Percentiles rank a stretch among this genome's conserved stretches.
These are phyloP conservation scores for Falco naumanni DNA, from an alignment of 2,797 vertebrate species.

Conservation along the genomic window DNA sequence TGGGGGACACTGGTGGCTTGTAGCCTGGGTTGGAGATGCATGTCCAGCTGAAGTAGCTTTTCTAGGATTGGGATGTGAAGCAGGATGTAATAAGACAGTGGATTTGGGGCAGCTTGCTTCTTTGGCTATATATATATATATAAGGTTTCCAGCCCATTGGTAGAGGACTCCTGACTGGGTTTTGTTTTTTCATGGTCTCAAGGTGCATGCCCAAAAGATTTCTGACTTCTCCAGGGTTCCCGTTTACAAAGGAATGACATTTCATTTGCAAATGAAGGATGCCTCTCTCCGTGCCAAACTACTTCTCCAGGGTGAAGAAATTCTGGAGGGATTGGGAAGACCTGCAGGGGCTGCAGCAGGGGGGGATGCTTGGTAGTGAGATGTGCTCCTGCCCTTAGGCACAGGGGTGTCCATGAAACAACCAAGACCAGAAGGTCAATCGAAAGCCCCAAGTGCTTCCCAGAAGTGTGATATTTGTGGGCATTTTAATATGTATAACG, in stretches of 20 bases:
- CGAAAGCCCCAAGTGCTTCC: not conserved
- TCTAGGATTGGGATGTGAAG: accelerated
- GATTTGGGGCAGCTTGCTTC: not conserved
- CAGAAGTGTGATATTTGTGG: not conserved
- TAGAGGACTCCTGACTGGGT: not conserved
- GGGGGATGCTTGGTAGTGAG: not conserved
- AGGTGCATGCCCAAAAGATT: not conserved
- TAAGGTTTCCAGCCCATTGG: not conserved
- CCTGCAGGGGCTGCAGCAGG: not conserved
- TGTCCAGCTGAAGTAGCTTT: not conserved
- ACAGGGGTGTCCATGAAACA: not conserved
- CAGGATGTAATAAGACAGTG: accelerated
- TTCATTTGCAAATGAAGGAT: not conserved
- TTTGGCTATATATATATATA: accelerated
- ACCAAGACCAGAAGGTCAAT: not conserved
- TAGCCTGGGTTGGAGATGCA: accelerated
- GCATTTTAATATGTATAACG: not conserved
- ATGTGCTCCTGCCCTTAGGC: not conserved
- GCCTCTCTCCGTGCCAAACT: not conserved
- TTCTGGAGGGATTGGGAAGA: not conserved
- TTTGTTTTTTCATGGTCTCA: not conserved
- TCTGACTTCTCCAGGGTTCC: not conserved
- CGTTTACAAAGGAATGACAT: not conserved
- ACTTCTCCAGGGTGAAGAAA: not conserved
- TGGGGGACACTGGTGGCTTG: accelerated